These are phyloP conservation scores for Sisyra nigra DNA, from an alignment of 2,888 invertebrate genomes.

Conservation along the genomic window DNA sequence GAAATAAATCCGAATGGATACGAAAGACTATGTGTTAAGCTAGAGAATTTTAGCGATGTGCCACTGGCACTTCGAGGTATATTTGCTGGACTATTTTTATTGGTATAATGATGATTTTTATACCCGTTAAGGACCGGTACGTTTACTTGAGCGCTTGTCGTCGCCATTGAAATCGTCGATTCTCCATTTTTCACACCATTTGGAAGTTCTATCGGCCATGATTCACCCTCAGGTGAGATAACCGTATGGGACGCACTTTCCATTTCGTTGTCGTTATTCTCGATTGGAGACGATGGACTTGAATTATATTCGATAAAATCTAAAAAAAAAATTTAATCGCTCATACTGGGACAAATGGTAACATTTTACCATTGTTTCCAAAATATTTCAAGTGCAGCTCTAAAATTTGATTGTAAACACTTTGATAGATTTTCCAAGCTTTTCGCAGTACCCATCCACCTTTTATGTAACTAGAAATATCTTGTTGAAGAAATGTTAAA, in stretches of 20 bases:
- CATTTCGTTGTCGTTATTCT: too few species aligned
- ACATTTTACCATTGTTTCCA: slow-evolving; percentile 16
- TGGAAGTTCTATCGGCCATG: background rate
- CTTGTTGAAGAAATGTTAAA: slow-evolving; percentile 45
- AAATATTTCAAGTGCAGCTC: slow-evolving; percentile 33
- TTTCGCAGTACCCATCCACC: slow-evolving; percentile 51
- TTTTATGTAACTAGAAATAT: slow-evolving; percentile 41
- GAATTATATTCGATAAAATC: background rate
- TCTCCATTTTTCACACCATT: background rate
- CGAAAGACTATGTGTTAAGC: slow-evolving; percentile 11
- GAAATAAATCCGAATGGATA: slow-evolving; percentile 7
- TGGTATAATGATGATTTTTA: background rate
- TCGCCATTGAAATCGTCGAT: too few species aligned
- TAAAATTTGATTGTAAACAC: slow-evolving; percentile 39
- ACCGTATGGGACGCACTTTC: background rate
- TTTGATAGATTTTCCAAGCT: slow-evolving; percentile 53
- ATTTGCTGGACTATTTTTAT: background rate
- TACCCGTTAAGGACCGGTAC: background rate
- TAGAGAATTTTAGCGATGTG: slow-evolving; percentile 17
- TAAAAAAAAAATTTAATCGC: too few species aligned
- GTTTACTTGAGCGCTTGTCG: too few species aligned
- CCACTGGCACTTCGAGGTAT: slow-evolving; percentile 7
- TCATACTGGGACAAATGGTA: too few species aligned
- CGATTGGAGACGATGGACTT: background rate
- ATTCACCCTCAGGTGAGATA: background rate